Base-by-base conservation (phyloP, 2,797 vertebrate species). In the Oryzias sinensis region DNA sequence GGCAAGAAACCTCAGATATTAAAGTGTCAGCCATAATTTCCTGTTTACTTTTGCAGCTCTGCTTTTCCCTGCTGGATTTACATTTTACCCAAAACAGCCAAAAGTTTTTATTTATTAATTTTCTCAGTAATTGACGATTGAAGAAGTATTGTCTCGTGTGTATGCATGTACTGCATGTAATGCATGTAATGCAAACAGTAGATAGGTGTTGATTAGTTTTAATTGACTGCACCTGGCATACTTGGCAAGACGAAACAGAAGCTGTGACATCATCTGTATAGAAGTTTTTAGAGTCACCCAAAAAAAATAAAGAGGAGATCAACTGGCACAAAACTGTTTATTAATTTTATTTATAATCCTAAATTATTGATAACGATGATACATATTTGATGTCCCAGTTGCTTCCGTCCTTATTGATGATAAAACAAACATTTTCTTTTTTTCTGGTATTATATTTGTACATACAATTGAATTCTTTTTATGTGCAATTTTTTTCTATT, bases 1-100 rank as follows among this genome's bases (percentile, higher is more conserved):
- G 56, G 65, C 54, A 44, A 68, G 55, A 67, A 77, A 60, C 54
- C 65, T 49, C 56, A 14, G 43, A 53, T 60, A 65, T 68, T 73
- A 49, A 75, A 67, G 62, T 29, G 53, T 42, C 37, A 33, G 24
- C 51, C 56, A 65, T 63, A 51, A 77, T 76, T 71, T 62, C 45
- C 29, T 58, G 62, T 74, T 74, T 72, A 63, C 74, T 76, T 37
- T 65, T 22, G 43, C 53, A 18, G 43, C 40, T 59, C 56, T 43
- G 46, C 20, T 44, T 33, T 43, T 48, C 50, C 62, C 16, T 56
- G 52, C 16, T 14, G 14, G 22, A 45, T 67, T 76, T 65, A 22
- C 46, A 56, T 67, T 69, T 71, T 18, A 44, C 53, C 27, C 16
- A 5, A 16, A 52, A 52, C 46, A 33, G 60, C 49, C 65, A 41